phyloP scores from a whole-genome alignment of 37 sponge, comb jelly and placozoan genomes.

The Geodia barretti region DNA sequence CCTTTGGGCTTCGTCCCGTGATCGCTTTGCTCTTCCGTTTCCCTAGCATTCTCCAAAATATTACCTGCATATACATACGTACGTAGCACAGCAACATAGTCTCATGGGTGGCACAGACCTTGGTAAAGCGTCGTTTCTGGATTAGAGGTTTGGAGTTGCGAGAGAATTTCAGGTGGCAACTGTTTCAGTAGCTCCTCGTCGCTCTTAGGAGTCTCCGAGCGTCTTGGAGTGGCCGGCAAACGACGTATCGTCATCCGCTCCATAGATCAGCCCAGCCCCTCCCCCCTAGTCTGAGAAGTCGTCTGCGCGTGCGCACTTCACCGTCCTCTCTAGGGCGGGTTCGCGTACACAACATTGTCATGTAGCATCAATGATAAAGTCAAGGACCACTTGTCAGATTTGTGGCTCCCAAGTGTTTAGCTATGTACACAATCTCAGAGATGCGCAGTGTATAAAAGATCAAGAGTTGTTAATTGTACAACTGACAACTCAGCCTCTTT shows the following conservation, averaged over 20 bases:
- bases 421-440: too few relatives aligned
- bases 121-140: background rate
- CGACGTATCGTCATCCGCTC: background rate
- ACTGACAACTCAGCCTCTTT: too few relatives aligned
- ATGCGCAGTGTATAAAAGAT: too few relatives aligned
- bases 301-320: too few relatives aligned
- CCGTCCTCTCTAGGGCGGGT: too few relatives aligned
- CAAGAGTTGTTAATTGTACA: too few relatives aligned
- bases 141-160: constrained; percentile 2
- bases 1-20: background rate
- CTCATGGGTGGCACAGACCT: constrained; percentile 3
- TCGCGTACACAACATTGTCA: too few relatives aligned
- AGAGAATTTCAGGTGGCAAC: constrained; percentile 6
- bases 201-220: background rate
- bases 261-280: background rate
- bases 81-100: background rate
- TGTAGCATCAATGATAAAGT: too few relatives aligned
- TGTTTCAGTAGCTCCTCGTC: constrained; percentile 1
- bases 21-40: background rate
- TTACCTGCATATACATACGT: background rate
- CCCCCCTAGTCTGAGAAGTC: background rate
- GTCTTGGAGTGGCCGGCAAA: background rate
- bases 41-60: background rate
- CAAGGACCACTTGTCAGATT: too few relatives aligned
- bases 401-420: too few relatives aligned